A percentile compares a stretch with the other conserved stretches of the same genome.
phyloP scores from a whole-genome alignment of 1,140 invertebrate genomes.

The Rhopalosiphum maidis region DNA sequence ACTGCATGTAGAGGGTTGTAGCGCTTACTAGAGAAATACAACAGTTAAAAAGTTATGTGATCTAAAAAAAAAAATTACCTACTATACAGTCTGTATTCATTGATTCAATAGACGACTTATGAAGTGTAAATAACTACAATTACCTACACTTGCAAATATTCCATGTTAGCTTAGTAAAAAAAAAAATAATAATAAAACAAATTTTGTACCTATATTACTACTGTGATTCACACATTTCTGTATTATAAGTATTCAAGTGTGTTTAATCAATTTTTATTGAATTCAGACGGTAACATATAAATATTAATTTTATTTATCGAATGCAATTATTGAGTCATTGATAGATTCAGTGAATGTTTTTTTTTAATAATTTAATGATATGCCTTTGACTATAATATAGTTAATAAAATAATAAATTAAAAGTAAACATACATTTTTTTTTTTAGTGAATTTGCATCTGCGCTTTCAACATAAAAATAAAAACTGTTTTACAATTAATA shows the following conservation, averaged over 20 bases:
- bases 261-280: constrained; percentile 12
- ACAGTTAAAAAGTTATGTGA: neutral
- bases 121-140: neutral
- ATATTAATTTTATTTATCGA: neutral
- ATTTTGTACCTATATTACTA: neutral
- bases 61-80: neutral
- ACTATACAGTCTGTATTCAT: neutral
- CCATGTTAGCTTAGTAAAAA: neutral
- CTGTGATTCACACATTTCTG: neutral
- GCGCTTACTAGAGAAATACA: constrained; percentile 1
- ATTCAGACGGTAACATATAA: neutral
- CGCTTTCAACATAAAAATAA: too few relatives aligned
- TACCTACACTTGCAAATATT: neutral
- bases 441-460: too few relatives aligned
- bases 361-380: neutral
- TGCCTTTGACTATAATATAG: neutral
- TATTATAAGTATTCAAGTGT: neutral
- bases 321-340: neutral
- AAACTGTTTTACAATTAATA: too few relatives aligned
- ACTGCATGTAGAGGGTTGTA: neutral
- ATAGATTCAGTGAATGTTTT: neutral
- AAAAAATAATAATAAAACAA: neutral
- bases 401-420: neutral
- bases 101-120: neutral
- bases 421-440: neutral